Evolutionary conservation across 2,797 vertebrate genomes (phyloP).

Genomic region (Argyrosomus regius): DNA sequence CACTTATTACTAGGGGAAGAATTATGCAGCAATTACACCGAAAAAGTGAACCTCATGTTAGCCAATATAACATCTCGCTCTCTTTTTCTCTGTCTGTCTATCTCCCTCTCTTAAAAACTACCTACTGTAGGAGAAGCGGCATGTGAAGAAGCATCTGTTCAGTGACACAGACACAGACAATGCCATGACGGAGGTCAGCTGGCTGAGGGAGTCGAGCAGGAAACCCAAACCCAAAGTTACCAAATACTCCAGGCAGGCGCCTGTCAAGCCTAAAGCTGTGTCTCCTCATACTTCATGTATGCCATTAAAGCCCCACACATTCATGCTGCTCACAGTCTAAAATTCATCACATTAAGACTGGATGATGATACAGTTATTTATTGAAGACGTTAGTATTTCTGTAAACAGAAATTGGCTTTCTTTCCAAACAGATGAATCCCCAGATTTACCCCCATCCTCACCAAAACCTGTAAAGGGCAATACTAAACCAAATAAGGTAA

Average conservation of each 20-base stretch:
- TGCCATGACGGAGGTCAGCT: conserved; percentile 87
- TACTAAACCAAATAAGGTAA: conserved; percentile 72
- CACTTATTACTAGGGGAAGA: background rate
- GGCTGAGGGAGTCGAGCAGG: conserved; percentile 88
- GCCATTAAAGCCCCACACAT: conserved; percentile 16
- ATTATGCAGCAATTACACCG: background rate
- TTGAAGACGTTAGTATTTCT: background rate
- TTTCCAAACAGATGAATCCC: conserved; percentile 66
- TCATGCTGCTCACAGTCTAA: background rate
- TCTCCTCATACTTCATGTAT: conserved; percentile 67
- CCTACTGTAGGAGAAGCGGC: conserved; percentile 59
- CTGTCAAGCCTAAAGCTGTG: conserved; percentile 48
- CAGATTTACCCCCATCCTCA: conserved; percentile 41
- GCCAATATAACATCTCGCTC: background rate
- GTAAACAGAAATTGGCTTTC: conserved; percentile 2
- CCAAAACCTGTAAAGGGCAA: conserved; percentile 58
- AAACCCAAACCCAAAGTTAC: conserved; percentile 87
- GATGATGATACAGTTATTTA: background rate
- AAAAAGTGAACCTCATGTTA: background rate
- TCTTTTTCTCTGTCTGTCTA: background rate
- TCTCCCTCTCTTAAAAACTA: background rate
- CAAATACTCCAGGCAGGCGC: conserved; percentile 87
- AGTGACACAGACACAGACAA: conserved; percentile 92
- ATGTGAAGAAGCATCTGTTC: conserved; percentile 89
- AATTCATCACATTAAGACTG: background rate